Base-by-base conservation (phyloP, 2,113 vertebrate species). In the Leiothrix lutea region DNA sequence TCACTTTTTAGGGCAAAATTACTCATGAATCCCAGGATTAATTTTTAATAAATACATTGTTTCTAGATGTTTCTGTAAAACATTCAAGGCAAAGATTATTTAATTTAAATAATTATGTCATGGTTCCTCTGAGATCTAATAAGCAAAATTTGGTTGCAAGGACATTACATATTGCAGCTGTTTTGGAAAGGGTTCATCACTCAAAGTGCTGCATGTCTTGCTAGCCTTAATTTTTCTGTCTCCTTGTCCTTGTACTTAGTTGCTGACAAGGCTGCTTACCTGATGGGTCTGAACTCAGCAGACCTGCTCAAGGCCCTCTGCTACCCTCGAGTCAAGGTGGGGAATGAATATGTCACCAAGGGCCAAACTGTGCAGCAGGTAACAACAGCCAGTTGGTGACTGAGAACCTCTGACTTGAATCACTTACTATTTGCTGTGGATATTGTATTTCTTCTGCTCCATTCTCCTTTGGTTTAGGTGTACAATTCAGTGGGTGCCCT, bases 401-500 rank as follows among this genome's bases (percentile, higher is more conserved):
- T 62, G 19, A 9, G 5, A 64, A 42, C 3, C 25, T 72, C 31
- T 42, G 4, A 1, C 23, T 25, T 56, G 36, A 70, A 61, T 84
- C 40, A 24, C 2, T 51, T 73, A 20, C 31, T n/a, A 1, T 29
- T 56, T 83, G 8, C 6, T 72, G 4, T 6, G 25, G 13, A 3
- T 50, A 45, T 3, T 50, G 1, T 17, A 48, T 60, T 78, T 5
- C 18, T 85, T 65, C 28, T 74, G 29, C 38, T 77, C 1, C 19
- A 22, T 80, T 75, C 47, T 80, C 35, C 26, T 70, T 72, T 44
- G 2, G 4, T 57, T 16, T 51, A 98, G 98, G 98, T 99, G 6
- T 95, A 98, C 90, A 98, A 99, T 3, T 14, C 97, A 0, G 98
- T 99, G 7, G 98, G 98, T 14, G 98, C 99, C 4, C 96, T 99